Conservation (phyloP, 2,797 vertebrate genomes). For the Oryzias dopingdopingensis region DNA sequence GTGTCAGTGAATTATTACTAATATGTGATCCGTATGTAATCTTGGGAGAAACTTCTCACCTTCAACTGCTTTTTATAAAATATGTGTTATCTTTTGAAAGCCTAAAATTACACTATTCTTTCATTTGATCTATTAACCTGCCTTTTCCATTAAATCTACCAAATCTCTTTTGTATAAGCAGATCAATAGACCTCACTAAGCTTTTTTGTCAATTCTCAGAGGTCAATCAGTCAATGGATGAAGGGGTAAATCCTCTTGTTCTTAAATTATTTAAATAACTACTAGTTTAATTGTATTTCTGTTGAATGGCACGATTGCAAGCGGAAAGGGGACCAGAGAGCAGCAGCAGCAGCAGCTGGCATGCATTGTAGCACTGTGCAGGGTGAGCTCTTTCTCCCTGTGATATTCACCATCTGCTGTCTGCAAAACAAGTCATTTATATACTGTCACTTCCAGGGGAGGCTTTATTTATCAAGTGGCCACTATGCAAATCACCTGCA, state of each 20-base stretch:
- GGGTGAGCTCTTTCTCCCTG: slow-evolving; percentile 77
- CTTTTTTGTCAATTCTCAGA: slow-evolving; percentile 57
- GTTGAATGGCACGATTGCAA: slow-evolving; percentile 77
- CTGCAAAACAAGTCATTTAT: slow-evolving; percentile 91
- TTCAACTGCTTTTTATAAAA: slow-evolving; percentile 47
- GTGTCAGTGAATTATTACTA: slow-evolving; percentile 58
- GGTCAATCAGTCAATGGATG: slow-evolving; percentile 55
- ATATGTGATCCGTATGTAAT: slow-evolving; percentile 55
- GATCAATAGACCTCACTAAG: slow-evolving; percentile 53
- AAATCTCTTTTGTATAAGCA: slow-evolving; percentile 10
- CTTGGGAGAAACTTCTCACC: slow-evolving; percentile 36
- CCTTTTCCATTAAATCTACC: slow-evolving; percentile 3
- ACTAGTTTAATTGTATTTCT: slow-evolving; percentile 44
- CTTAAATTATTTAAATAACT: slow-evolving; percentile 71
- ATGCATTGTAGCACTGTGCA: slow-evolving; percentile 76
- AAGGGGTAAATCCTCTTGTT: slow-evolving; percentile 59
- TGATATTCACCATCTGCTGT: slow-evolving; percentile 92
- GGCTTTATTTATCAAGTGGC: slow-evolving; percentile 85
- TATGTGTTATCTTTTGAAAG: slow-evolving; percentile 23
- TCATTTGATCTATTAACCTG: slow-evolving; percentile 25
- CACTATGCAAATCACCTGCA: slow-evolving; percentile 83
- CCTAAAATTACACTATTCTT: slow-evolving; percentile 21
- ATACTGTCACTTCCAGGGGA: slow-evolving; percentile 81
- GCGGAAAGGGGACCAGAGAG: slow-evolving; percentile 45
- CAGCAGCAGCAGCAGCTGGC: slow-evolving; percentile 87